Conservation (phyloP, 2,888 invertebrate genomes). For the Dynastes hyllus region DNA sequence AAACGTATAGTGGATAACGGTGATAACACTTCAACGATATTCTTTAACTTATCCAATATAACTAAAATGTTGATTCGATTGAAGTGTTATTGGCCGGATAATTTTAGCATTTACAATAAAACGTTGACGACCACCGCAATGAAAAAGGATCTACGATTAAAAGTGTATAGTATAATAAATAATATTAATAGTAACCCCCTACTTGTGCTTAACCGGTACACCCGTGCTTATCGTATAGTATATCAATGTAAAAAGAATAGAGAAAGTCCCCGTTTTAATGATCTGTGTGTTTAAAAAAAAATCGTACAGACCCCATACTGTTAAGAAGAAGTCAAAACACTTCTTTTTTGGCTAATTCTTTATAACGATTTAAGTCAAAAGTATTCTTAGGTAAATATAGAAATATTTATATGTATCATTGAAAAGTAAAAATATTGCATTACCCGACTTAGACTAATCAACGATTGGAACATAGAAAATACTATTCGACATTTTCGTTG, state of each 20-base stretch:
- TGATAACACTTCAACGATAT: slow-evolving; percentile 7
- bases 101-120: slow-evolving; percentile 37
- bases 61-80: slow-evolving; percentile 6
- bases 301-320: slow-evolving; percentile 65
- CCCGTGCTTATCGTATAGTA: slow-evolving; percentile 50
- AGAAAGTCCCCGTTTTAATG: slow-evolving; percentile 32
- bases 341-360: slow-evolving; percentile 61
- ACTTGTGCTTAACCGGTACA: slow-evolving; percentile 57
- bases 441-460: slow-evolving; percentile 56
- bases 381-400: not conserved
- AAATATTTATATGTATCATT: slow-evolving; percentile 19
- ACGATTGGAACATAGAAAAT: slow-evolving; percentile 41
- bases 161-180: slow-evolving; percentile 44
- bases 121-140: slow-evolving; percentile 58
- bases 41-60: not conserved
- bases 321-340: slow-evolving; percentile 64
- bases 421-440: slow-evolving; percentile 40
- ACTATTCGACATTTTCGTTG: slow-evolving; percentile 25
- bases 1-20: not conserved
- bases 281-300: slow-evolving; percentile 48
- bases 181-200: slow-evolving; percentile 48
- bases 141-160: slow-evolving; percentile 52
- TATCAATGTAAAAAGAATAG: slow-evolving; percentile 21
- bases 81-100: slow-evolving; percentile 50
- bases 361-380: slow-evolving; percentile 47